phyloP scores from a whole-genome alignment of 2,113 vertebrate species.

The Grammomys dolichurus region DNA sequence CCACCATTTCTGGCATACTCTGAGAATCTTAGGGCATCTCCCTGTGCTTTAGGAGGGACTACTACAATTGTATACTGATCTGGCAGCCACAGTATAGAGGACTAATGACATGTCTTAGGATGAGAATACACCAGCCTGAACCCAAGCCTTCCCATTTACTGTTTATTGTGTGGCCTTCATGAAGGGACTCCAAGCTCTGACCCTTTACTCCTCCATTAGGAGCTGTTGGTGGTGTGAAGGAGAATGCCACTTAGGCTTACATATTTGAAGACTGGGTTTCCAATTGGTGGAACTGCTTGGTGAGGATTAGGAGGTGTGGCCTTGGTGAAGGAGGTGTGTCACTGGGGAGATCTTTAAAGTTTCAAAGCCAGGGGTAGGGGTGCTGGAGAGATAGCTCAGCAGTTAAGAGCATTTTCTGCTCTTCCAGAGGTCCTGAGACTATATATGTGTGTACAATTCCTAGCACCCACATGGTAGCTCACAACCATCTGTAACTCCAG shows the following conservation, averaged over 20 bases:
- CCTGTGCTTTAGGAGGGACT: not conserved
- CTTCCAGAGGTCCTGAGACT: not conserved
- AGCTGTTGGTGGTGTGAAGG: not conserved
- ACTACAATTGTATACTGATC: not conserved
- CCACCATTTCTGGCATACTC: not conserved
- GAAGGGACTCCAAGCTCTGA: constrained; percentile 21
- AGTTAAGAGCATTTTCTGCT: not conserved
- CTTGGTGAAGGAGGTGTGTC: not conserved
- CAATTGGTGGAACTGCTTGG: not conserved
- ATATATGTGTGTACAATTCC: not conserved
- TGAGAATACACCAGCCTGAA: constrained; percentile 26
- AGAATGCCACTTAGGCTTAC: not conserved
- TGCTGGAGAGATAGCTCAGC: not conserved
- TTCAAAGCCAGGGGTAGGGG: not conserved
- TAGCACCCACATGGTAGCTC: not conserved
- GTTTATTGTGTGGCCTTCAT: not conserved
- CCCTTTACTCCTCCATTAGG: not conserved
- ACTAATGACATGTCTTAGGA: not conserved
- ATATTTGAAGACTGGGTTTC: not conserved
- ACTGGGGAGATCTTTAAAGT: not conserved
- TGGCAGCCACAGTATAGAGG: not conserved
- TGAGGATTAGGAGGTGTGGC: not conserved
- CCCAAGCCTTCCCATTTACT: not conserved
- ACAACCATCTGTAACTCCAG: not conserved
- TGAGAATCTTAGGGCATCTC: not conserved